Percentiles rank a stretch among this genome's conserved stretches.
Evolutionary conservation across 2,113 vertebrate species (phyloP).

Genomic region (Bolborhynchus lineola): DNA sequence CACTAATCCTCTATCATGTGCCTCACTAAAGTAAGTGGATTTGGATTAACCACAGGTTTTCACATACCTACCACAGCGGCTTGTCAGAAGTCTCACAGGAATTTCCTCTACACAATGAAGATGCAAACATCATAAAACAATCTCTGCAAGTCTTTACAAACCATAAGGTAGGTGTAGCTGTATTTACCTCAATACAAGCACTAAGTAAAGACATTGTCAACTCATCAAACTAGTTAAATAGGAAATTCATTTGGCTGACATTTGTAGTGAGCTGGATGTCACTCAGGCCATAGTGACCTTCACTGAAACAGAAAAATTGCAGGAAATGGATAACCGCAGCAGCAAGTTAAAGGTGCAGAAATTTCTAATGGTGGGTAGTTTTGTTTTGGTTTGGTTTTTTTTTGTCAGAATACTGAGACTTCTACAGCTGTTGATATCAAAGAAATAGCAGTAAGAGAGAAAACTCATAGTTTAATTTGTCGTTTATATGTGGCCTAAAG

Average conservation of each 20-base stretch:
- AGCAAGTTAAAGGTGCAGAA: slow-evolving; percentile 45
- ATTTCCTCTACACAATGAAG: background rate
- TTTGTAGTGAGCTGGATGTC: background rate
- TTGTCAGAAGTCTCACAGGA: background rate
- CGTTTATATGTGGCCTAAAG: background rate
- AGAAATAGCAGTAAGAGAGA: background rate
- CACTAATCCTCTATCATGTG: background rate
- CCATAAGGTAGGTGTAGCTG: background rate
- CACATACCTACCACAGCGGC: background rate
- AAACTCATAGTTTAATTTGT: background rate
- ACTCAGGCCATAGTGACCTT: slow-evolving; percentile 44
- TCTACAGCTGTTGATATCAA: background rate
- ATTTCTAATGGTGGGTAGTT: background rate
- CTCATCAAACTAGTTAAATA: background rate
- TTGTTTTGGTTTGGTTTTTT: background rate
- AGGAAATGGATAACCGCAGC: slow-evolving; percentile 30
- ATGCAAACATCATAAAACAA: background rate
- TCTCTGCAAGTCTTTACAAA: background rate
- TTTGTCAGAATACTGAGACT: background rate
- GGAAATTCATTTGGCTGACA: background rate
- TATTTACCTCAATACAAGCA: background rate
- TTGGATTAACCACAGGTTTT: background rate
- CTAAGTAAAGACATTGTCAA: background rate
- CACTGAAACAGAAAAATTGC: slow-evolving; percentile 46
- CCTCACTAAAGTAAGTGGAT: background rate